phyloP scores from a whole-genome alignment of 2,888 invertebrate genomes.

The Ceramica pisi region DNA sequence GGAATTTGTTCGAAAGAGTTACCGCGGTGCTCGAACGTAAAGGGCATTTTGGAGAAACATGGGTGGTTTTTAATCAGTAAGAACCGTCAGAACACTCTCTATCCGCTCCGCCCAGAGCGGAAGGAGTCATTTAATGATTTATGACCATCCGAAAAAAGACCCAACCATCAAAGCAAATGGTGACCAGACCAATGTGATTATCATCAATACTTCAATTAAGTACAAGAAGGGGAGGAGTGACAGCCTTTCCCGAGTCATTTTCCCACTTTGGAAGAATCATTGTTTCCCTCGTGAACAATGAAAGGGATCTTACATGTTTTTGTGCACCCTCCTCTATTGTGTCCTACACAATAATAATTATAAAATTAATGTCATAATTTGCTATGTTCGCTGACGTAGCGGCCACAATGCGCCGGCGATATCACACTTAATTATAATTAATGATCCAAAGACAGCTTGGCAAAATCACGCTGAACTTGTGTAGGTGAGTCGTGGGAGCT shows the following conservation, averaged over 20 bases:
- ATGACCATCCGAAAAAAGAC: too few species aligned
- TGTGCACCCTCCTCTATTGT: slow-evolving; percentile 79
- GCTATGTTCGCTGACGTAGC: slow-evolving; percentile 74
- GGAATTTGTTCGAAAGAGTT: too few species aligned
- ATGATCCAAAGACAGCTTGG: slow-evolving; percentile 77
- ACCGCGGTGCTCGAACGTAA: too few species aligned
- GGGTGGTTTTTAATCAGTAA: too few species aligned
- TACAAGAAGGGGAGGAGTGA: slow-evolving; percentile 49
- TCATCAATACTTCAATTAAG: slow-evolving; percentile 26
- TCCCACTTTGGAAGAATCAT: slow-evolving; percentile 77
- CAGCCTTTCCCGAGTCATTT: slow-evolving; percentile 76
- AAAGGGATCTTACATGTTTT: slow-evolving; percentile 79
- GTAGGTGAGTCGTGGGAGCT: slow-evolving; percentile 42
- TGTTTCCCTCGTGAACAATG: slow-evolving; percentile 80
- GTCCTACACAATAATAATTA: slow-evolving; percentile 82
- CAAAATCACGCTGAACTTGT: slow-evolving; percentile 75
- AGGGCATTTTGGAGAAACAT: too few species aligned
- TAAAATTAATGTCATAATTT: slow-evolving; percentile 87
- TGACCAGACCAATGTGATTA: slow-evolving; percentile 10
- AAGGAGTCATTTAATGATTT: too few species aligned
- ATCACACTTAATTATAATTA: slow-evolving; percentile 85
- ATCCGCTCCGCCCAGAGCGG: too few species aligned
- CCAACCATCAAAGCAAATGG: neutral
- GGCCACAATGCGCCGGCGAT: slow-evolving; percentile 77
- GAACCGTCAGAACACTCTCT: too few species aligned